A percentile compares a stretch with the other conserved stretches of the same genome.
Conservation (phyloP, 2,113 vertebrate genomes). For the Echinops telfairi region DNA sequence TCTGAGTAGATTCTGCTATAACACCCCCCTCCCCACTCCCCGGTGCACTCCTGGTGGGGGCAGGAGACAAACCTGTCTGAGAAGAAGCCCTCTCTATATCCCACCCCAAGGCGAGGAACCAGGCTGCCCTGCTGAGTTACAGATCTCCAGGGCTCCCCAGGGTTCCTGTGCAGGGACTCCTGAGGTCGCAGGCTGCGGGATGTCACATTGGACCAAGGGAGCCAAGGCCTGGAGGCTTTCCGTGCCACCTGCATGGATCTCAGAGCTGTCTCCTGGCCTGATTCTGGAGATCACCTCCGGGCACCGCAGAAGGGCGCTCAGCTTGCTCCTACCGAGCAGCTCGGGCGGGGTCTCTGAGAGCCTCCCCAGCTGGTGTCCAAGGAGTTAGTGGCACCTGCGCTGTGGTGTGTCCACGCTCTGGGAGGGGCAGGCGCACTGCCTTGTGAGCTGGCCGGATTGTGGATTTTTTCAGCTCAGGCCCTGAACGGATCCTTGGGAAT, state of each 20-base stretch:
- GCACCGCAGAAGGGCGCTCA: rapidly evolving
- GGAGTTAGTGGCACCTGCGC: rapidly evolving
- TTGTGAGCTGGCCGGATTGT: rapidly evolving
- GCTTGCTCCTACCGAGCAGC: neutral
- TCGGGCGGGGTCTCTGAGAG: rapidly evolving
- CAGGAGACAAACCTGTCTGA: neutral
- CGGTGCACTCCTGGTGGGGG: neutral
- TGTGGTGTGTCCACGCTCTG: rapidly evolving
- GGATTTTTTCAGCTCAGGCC: rapidly evolving
- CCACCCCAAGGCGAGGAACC: neutral
- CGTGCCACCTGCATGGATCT: rapidly evolving
- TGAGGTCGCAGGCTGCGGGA: too few relatives aligned
- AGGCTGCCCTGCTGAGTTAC: neutral
- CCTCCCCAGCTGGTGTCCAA: rapidly evolving
- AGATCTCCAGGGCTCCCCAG: neutral
- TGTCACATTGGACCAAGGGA: neutral
- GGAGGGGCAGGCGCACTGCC: neutral
- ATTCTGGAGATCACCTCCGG: rapidly evolving
- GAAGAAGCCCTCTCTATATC: neutral
- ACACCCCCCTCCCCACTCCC: too few relatives aligned
- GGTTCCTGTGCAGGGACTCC: neutral
- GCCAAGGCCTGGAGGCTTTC: neutral
- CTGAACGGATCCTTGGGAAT: neutral
- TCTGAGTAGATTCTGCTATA: neutral
- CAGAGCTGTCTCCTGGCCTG: rapidly evolving